Evolutionary conservation across 2,113 vertebrate genomes (phyloP), one percentile per base, ranked within the genome.

Genomic region (Oophaga pumilio): DNA sequence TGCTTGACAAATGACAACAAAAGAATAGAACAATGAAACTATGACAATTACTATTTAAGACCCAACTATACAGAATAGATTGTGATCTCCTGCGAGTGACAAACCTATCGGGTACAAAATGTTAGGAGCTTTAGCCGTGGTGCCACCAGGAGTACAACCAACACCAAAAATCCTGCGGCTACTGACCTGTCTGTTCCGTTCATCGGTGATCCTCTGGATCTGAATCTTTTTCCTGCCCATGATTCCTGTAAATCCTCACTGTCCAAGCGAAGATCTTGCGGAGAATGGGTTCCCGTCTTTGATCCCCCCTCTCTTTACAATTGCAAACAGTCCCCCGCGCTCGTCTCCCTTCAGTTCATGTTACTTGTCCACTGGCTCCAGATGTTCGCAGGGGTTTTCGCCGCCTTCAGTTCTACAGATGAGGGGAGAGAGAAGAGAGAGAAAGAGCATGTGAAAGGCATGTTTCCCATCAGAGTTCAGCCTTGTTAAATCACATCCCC

Each of bases 201-300:
- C 98, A 14, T 99, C 98, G 0, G 98, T 99, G 95, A 99, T 99
- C 95, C 97, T 94, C 92, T 99, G 97, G 91, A 99, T 99, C 95
- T 99, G 98, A 91, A 99, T 99, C 96, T 99, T 99, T 96, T 99
- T 99, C 87, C 98, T 96, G 92, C 98, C 98, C 98, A 99, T 99
- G 92, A 94, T 97, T 89, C 92, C 93, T 0, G 80, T 90, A 92
- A 89, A 90, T 93, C 90, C 78, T 93, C 92, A 78, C 82, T 3
- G 9, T 73, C 20, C 53, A 14, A 74, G 85, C 87, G 53, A 89
- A 0, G 18, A 77, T 87, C 71, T 76, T 83, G 87, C 73, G 57
- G 52, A 74, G 69, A 83, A 76, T 33, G 57, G 79, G 68, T 84
- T 83, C 87, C 87, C 80, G 80, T 64, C 13, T 76, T 84, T 84